These are phyloP conservation scores for Idris sp. DNA, from an alignment of 1,140 invertebrate species.

Conservation along the genomic window DNA sequence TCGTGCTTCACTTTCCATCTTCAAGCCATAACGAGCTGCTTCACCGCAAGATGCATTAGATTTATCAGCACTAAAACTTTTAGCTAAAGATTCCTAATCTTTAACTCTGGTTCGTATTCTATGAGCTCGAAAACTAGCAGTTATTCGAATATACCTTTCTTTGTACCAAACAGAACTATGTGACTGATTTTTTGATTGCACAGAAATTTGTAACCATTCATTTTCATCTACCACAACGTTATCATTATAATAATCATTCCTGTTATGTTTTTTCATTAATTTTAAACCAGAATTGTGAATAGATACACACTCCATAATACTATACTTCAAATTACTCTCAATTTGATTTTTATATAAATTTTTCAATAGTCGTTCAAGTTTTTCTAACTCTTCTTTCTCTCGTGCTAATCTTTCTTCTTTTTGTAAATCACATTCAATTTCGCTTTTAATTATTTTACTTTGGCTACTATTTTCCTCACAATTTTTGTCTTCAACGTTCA, in stretches of 20 bases:
- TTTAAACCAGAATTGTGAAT: not conserved
- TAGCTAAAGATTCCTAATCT: not conserved
- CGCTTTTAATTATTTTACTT: not conserved
- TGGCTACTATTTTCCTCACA: not conserved
- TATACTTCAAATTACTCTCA: not conserved
- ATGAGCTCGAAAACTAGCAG: constrained; percentile 1
- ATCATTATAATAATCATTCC: not conserved
- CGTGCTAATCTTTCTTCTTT: constrained; percentile 4
- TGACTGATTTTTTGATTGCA: not conserved
- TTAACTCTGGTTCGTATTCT: not conserved
- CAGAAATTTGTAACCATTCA: constrained; percentile 4
- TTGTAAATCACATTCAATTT: not conserved
- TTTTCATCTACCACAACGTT: constrained; percentile 1
- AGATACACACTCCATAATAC: not conserved
- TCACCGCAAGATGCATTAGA: not conserved
- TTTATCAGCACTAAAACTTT: not conserved
- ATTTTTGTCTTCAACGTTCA: not conserved
- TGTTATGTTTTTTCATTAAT: not conserved
- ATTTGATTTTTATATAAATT: not conserved
- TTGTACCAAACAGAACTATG: not conserved
- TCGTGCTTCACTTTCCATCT: constrained; percentile 10
- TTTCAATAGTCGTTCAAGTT: not conserved
- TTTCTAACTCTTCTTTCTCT: not conserved
- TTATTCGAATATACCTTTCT: constrained; percentile 4
- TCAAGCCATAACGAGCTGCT: constrained; percentile 4